These are phyloP conservation scores for Luidia sarsii DNA, from an alignment of 53 echinoderm and acorn worm genomes.

Conservation along the genomic window DNA sequence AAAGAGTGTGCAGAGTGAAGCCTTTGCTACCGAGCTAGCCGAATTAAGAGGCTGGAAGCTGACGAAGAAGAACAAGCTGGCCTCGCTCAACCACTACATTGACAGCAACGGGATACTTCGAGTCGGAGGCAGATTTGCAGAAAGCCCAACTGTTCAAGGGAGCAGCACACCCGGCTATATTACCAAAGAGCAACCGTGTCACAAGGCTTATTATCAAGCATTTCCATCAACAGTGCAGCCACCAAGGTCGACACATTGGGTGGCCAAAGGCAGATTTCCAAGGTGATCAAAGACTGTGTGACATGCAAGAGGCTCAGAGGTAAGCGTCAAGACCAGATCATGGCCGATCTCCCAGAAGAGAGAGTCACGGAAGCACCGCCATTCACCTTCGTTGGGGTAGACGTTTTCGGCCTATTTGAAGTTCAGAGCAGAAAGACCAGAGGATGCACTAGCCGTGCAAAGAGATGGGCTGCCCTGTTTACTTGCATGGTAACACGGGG, in stretches of 20 bases:
- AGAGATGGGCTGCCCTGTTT: conserved; percentile 18
- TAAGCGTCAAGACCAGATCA: conserved; percentile 19
- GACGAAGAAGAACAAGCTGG: conserved; percentile 38
- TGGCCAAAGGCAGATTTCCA: conserved; percentile 53
- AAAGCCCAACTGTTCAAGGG: conserved; percentile 23
- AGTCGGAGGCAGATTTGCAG: conserved; percentile 49
- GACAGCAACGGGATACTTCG: conserved; percentile 30
- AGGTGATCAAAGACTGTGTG: conserved; percentile 19
- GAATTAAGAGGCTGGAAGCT: conserved; percentile 43
- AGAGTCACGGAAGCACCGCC: conserved; percentile 46
- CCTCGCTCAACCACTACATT: conserved; percentile 40
- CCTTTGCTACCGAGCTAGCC: conserved; percentile 45
- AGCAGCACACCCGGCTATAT: conserved; percentile 42
- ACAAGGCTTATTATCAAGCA: conserved; percentile 41
- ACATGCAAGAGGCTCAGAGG: conserved; percentile 17
- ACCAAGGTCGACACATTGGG: no score
- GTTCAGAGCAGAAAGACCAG: conserved; percentile 35
- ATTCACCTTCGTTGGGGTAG: conserved; percentile 44
- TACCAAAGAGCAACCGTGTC: conserved; percentile 58
- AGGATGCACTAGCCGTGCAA: conserved; percentile 9
- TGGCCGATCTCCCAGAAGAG: conserved; percentile 35
- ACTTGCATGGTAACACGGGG: conserved; percentile 44
- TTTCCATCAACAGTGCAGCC: conserved; percentile 47
- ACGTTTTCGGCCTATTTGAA: conserved; percentile 30
- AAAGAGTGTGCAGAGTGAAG: conserved; percentile 58